These are phyloP conservation scores for Notocelia uddmanniana DNA, from an alignment of 2,888 invertebrate genomes.

Conservation along the genomic window DNA sequence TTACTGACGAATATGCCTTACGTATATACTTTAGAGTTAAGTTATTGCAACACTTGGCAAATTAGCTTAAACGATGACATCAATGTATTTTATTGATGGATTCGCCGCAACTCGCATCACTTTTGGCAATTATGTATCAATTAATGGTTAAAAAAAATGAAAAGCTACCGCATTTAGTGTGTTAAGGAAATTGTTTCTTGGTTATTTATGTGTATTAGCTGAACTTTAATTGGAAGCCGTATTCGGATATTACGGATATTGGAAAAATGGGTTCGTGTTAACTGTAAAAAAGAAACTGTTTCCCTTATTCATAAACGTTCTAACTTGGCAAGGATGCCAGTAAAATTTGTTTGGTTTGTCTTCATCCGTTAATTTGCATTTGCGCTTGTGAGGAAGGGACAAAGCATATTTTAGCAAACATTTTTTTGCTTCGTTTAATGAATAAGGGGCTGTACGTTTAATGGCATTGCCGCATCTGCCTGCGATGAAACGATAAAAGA, in stretches of 20 bases:
- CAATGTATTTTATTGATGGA: slow-evolving; percentile 14
- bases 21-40: slow-evolving; percentile 54
- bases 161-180: slow-evolving; percentile 47
- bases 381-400: too few species aligned
- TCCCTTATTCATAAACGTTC: too few species aligned
- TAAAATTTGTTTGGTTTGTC: too few species aligned
- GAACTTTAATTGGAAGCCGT: background rate
- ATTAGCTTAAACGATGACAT: slow-evolving; percentile 17
- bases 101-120: slow-evolving; percentile 16
- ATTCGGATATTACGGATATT: background rate
- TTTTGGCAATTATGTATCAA: slow-evolving; percentile 29
- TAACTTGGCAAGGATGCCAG: too few species aligned
- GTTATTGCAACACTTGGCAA: slow-evolving; percentile 51
- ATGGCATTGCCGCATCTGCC: slow-evolving; percentile 6
- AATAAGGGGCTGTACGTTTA: too few species aligned
- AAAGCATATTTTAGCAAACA: too few species aligned
- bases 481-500: slow-evolving; percentile 51
- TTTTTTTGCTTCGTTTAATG: too few species aligned
- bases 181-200: slow-evolving; percentile 44
- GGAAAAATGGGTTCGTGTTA: background rate
- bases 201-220: slow-evolving; percentile 20
- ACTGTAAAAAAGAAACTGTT: background rate
- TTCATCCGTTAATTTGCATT: too few species aligned
- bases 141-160: slow-evolving; percentile 15
- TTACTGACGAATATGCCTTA: slow-evolving; percentile 58